These are phyloP conservation scores for Andinoacara biseriatus DNA, from an alignment of 2,113 vertebrate species.

Conservation along the genomic window DNA sequence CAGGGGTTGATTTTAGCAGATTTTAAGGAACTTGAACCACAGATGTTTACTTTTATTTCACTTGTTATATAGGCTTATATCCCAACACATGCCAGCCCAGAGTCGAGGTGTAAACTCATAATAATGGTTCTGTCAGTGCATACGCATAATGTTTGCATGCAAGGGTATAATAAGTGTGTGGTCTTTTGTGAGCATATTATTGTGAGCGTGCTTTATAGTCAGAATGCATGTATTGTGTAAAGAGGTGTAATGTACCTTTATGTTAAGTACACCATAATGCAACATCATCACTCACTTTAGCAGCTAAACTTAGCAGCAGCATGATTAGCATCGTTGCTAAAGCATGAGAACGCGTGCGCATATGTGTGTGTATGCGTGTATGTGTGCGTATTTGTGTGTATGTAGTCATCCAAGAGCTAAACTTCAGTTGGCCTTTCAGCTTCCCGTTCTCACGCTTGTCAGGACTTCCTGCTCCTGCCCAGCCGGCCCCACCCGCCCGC, in stretches of 20 bases:
- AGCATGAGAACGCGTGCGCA: slow-evolving; percentile 12
- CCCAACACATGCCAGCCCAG: not conserved
- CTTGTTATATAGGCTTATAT: not conserved
- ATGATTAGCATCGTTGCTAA: slow-evolving; percentile 29
- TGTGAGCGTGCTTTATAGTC: not conserved
- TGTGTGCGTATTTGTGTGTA: slow-evolving; percentile 19
- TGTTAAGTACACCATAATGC: not conserved
- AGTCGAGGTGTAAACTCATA: not conserved
- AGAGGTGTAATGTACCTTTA: not conserved
- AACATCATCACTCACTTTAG: not conserved
- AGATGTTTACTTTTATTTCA: too few species aligned
- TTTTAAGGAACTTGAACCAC: too few species aligned
- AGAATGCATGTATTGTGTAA: slow-evolving; percentile 2
- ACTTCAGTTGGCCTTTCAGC: slow-evolving; percentile 43
- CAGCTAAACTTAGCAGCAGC: not conserved
- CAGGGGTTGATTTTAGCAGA: not conserved
- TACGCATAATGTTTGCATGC: not conserved
- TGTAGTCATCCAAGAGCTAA: slow-evolving; percentile 10
- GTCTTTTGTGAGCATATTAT: not conserved
- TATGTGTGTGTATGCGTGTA: slow-evolving; percentile 10
- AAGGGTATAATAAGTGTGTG: not conserved
- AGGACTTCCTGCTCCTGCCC: slow-evolving; percentile 52
- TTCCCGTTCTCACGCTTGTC: slow-evolving; percentile 64
- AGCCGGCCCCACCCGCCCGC: slow-evolving; percentile 50
- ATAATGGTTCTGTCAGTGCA: not conserved